phyloP scores from a whole-genome alignment of 1,140 invertebrate genomes.

The Ridgeia piscesae region DNA sequence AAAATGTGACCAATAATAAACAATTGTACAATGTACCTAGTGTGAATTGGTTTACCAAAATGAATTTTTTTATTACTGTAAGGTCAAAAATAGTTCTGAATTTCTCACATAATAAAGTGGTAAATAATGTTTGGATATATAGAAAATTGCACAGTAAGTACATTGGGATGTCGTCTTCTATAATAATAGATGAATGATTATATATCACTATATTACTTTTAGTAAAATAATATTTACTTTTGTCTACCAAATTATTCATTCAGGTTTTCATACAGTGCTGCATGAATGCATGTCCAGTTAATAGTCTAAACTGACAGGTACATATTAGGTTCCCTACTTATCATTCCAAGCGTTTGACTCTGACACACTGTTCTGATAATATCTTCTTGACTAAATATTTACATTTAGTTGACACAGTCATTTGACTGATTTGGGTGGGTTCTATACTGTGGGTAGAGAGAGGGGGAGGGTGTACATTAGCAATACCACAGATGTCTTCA shows the following conservation, averaged over 20 bases:
- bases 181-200: neutral
- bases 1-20: too few relatives aligned
- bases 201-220: neutral
- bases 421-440: neutral
- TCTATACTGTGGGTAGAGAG: too few relatives aligned
- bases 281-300: neutral
- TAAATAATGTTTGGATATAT: neutral
- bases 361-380: neutral
- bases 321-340: neutral
- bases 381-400: neutral
- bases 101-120: neutral
- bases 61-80: too few relatives aligned
- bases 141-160: neutral
- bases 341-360: neutral
- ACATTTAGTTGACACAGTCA: neutral
- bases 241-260: neutral
- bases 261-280: too few relatives aligned
- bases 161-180: neutral
- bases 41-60: neutral
- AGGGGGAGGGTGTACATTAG: neutral
- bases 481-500: neutral
- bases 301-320: neutral
- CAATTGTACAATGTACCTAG: too few relatives aligned
- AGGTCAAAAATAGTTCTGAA: neutral
- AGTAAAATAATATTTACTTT: neutral